Evolutionary conservation across 2,113 vertebrate species (phyloP).

Genomic region (Otolemur garnettii): DNA sequence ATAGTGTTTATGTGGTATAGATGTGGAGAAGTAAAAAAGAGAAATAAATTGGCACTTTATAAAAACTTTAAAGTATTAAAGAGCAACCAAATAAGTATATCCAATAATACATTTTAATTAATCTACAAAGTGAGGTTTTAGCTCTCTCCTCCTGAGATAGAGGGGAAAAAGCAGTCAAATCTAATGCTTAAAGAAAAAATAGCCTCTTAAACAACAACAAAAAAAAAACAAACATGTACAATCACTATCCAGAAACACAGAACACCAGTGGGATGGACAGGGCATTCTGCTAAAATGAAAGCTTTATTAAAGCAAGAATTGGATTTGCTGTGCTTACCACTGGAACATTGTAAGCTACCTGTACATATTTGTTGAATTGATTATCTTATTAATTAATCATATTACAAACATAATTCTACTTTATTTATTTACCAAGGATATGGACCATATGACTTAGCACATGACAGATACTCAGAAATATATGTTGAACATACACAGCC

Average conservation of each 20-base stretch:
- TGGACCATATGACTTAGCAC: not conserved
- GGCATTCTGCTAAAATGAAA: not conserved
- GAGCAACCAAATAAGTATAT: constrained; percentile 56
- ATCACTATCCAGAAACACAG: not conserved
- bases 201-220: constrained; percentile 21
- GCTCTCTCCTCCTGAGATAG: constrained; percentile 58
- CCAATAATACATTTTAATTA: constrained; percentile 22
- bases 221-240: constrained; percentile 62
- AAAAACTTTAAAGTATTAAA: constrained; percentile 61
- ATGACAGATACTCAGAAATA: not conserved
- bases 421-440: constrained; percentile 33
- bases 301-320: not conserved
- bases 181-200: constrained; percentile 59
- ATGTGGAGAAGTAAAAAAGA: constrained; percentile 33
- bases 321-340: not conserved
- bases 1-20: constrained; percentile 22
- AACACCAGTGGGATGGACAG: not conserved
- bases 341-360: not conserved
- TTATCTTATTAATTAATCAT: constrained; percentile 25
- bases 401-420: constrained; percentile 3
- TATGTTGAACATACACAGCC: not conserved
- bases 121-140: constrained; percentile 61
- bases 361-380: not conserved
- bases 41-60: constrained; percentile 59
- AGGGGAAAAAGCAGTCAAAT: constrained; percentile 58